Percentiles rank a stretch among this genome's conserved stretches.
Conservation (phyloP, 2,888 invertebrate genomes). For the Maniola hyperantus region DNA sequence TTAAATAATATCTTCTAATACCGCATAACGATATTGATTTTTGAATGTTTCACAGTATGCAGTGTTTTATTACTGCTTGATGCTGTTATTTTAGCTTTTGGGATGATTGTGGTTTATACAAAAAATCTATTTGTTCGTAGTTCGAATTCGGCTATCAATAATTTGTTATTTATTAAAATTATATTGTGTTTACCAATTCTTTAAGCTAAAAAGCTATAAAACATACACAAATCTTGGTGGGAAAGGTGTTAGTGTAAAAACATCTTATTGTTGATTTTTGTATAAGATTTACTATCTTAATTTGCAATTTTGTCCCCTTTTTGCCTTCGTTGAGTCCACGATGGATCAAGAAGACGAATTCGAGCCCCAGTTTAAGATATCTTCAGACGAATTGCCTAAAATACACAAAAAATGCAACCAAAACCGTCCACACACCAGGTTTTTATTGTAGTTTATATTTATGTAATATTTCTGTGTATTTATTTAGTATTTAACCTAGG, state of each 20-base stretch:
- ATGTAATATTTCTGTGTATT: constrained; percentile 30
- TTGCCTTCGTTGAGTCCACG: constrained; percentile 51
- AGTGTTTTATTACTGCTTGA: constrained; percentile 50
- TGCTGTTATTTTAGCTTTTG: constrained; percentile 47
- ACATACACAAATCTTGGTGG: neutral
- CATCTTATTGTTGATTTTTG: constrained; percentile 16
- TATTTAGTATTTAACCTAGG: constrained; percentile 9
- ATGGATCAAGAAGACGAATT: constrained; percentile 68
- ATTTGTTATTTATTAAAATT: constrained; percentile 28
- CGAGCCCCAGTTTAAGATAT: constrained; percentile 56
- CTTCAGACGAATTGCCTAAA: constrained; percentile 67
- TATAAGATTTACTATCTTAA: constrained; percentile 16
- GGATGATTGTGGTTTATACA: constrained; percentile 40
- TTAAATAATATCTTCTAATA: constrained; percentile 50
- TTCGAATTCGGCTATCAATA: constrained; percentile 22
- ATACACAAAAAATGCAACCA: constrained; percentile 74
- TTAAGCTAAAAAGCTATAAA: neutral
- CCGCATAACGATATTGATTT: constrained; percentile 72
- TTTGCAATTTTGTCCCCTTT: constrained; percentile 41
- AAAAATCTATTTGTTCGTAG: constrained; percentile 29
- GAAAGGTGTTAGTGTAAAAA: neutral
- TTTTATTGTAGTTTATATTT: constrained; percentile 44
- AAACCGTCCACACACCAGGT: constrained; percentile 78
- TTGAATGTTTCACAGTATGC: constrained; percentile 54
- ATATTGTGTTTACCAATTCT: constrained; percentile 21